A percentile compares a stretch with the other conserved stretches of the same genome.
Evolutionary conservation across 2,113 vertebrate genomes (phyloP).

Genomic region (Cnemophilus loriae): DNA sequence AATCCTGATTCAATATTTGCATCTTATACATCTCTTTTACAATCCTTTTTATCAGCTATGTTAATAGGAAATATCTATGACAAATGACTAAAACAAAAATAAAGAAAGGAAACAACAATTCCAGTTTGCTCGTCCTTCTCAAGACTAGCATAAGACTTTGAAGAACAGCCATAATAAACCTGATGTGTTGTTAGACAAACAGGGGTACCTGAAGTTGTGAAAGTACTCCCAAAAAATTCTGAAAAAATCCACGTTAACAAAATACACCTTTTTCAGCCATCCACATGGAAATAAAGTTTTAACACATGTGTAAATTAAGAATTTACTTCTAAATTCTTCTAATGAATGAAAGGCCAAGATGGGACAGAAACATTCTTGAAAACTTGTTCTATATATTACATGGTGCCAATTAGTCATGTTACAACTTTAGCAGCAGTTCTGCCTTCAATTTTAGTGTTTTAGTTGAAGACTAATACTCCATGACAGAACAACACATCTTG

Average conservation of each 20-base stretch:
- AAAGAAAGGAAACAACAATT: neutral
- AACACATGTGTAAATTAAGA: neutral
- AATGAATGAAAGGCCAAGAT: neutral
- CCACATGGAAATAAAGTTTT: neutral
- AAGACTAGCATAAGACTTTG: neutral
- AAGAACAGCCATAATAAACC: neutral
- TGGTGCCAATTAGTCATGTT: neutral
- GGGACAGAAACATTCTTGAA: neutral
- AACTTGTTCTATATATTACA: neutral
- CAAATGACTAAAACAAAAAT: neutral
- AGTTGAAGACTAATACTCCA: neutral
- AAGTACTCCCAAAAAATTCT: neutral
- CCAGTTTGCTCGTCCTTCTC: neutral
- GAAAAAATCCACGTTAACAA: neutral
- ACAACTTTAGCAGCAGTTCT: neutral
- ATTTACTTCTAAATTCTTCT: neutral
- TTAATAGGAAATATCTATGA: neutral
- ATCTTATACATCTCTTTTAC: neutral
- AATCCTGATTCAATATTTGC: neutral
- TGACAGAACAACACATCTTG: neutral
- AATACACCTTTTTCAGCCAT: neutral
- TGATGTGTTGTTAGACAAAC: neutral
- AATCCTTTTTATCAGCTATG: neutral
- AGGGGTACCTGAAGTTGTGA: neutral
- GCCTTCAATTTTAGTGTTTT: neutral